Percentiles rank a stretch among this genome's conserved stretches.
Conservation (phyloP, 2,797 vertebrate genomes). For the Danio tinwini region DNA sequence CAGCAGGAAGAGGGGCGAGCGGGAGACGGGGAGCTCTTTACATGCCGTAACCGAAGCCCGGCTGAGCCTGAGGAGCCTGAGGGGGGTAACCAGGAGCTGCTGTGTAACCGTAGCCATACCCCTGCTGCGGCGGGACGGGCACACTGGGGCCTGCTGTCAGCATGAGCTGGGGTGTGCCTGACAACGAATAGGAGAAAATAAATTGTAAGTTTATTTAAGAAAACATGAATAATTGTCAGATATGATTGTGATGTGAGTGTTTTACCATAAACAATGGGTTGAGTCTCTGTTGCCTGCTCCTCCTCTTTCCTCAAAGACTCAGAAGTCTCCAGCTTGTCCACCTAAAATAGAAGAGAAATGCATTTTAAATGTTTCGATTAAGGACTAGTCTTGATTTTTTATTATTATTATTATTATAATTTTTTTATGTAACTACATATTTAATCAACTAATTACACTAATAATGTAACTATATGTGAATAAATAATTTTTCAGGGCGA, state of each 20-base stretch:
- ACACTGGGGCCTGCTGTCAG: slow-evolving; percentile 96
- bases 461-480: background rate
- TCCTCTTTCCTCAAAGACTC: slow-evolving; percentile 98
- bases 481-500: too few relatives aligned
- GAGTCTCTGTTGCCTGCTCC: slow-evolving; percentile 97
- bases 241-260: background rate
- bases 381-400: background rate
- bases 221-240: background rate
- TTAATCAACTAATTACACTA: background rate
- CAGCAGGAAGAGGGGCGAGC: slow-evolving; percentile 1
- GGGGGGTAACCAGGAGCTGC: slow-evolving; percentile 84
- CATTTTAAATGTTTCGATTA: background rate
- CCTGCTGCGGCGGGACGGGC: slow-evolving; percentile 90
- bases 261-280: slow-evolving; percentile 98
- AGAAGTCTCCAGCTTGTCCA: slow-evolving; percentile 97
- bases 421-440: background rate
- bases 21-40: slow-evolving; percentile 74
- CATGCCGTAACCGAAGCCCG: slow-evolving; percentile 97
- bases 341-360: slow-evolving; percentile 73
- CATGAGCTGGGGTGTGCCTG: slow-evolving; percentile 98
- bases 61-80: slow-evolving; percentile 81
- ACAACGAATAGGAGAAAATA: background rate
- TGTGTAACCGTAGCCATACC: slow-evolving; percentile 94
- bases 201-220: fast-evolving
- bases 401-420: too few relatives aligned